Evolutionary conservation across 2,888 invertebrate genomes (phyloP).

Genomic region (Ptychoptera contaminata): DNA sequence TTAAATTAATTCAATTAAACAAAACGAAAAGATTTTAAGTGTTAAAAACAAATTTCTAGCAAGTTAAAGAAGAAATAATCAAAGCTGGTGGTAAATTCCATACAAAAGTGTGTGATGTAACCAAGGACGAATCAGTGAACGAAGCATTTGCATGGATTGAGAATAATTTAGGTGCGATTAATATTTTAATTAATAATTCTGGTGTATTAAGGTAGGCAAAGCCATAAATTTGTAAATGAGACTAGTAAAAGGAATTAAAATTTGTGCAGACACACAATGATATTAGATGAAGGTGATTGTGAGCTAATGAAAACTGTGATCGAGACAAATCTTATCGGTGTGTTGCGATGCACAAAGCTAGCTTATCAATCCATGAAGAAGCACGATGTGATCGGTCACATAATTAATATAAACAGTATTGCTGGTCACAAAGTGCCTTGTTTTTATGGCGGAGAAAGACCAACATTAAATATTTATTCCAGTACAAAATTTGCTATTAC

Average conservation of each 20-base stretch:
- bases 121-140: slow-evolving; percentile 35
- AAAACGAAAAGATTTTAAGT: too few relatives aligned
- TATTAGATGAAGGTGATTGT: slow-evolving; percentile 2
- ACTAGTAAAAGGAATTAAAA: too few relatives aligned
- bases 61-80: slow-evolving; percentile 5
- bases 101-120: slow-evolving; percentile 35
- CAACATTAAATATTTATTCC: slow-evolving; percentile 22
- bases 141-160: slow-evolving; percentile 36
- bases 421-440: slow-evolving; percentile 21
- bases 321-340: slow-evolving; percentile 33
- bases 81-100: slow-evolving; percentile 19
- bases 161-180: slow-evolving; percentile 35
- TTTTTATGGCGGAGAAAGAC: slow-evolving; percentile 13
- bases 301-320: slow-evolving; percentile 20
- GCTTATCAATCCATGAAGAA: slow-evolving; percentile 34
- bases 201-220: slow-evolving; percentile 21
- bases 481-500: slow-evolving; percentile 25
- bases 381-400: slow-evolving; percentile 32
- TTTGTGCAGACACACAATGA: not conserved
- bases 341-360: slow-evolving; percentile 31
- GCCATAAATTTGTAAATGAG: not conserved
- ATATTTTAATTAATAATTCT: slow-evolving; percentile 44
- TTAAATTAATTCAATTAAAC: too few relatives aligned
- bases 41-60: not conserved
- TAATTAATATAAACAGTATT: slow-evolving; percentile 32